These are phyloP conservation scores for Peromyscus nudipes DNA, from an alignment of 2,797 vertebrate species.

Conservation along the genomic window DNA sequence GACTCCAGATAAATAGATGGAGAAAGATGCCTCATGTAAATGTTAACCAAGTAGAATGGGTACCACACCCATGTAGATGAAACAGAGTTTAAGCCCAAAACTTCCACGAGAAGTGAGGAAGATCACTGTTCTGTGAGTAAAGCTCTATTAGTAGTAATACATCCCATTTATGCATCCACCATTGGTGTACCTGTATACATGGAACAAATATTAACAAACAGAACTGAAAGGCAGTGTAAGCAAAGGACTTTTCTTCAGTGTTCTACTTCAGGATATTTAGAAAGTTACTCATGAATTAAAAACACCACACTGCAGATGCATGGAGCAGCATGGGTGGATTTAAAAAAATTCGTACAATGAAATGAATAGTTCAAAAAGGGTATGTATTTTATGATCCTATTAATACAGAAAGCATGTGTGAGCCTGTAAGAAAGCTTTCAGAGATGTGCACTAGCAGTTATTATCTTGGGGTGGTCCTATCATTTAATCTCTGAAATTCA, in stretches of 20 bases:
- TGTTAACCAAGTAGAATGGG: background rate
- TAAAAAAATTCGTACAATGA: background rate
- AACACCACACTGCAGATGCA: background rate
- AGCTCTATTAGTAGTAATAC: too few relatives aligned
- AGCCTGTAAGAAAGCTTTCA: background rate
- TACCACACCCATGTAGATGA: background rate
- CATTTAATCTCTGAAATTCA: background rate
- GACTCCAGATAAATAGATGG: background rate
- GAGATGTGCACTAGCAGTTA: background rate
- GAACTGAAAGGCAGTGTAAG: background rate
- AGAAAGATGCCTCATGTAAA: background rate
- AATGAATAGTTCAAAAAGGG: background rate
- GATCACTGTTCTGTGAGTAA: background rate
- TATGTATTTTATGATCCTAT: background rate
- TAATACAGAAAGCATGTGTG: background rate
- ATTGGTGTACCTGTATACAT: background rate
- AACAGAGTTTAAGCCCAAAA: background rate
- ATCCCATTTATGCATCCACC: background rate
- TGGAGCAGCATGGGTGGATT: background rate
- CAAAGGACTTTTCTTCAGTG: background rate
- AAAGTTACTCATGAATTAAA: background rate
- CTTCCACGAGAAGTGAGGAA: background rate
- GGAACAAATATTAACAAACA: background rate
- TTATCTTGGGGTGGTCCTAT: background rate
- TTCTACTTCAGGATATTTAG: background rate